A percentile compares a stretch with the other conserved stretches of the same genome.
These are phyloP conservation scores for Serrognathus titanus DNA, from an alignment of 2,888 invertebrate genomes.

Conservation along the genomic window DNA sequence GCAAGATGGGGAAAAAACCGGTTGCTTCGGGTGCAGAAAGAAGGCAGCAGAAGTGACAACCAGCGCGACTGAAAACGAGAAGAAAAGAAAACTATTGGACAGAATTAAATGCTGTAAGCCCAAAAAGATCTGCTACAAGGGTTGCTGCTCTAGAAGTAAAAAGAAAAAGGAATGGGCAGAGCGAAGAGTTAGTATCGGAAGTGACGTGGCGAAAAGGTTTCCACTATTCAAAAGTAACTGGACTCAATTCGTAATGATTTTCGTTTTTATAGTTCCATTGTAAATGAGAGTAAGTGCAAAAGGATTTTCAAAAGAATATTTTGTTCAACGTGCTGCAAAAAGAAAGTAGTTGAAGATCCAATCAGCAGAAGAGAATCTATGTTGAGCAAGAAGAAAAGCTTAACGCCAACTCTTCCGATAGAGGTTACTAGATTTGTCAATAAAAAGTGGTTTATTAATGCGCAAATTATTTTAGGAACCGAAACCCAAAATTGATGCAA, in stretches of 20 bases:
- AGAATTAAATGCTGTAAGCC: conserved; percentile 45
- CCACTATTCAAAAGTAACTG: background rate
- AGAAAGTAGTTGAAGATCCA: conserved; percentile 41
- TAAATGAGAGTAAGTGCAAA: conserved; percentile 23
- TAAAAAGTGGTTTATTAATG: background rate
- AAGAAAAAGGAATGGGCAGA: conserved; percentile 52
- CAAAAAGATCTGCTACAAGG: conserved; percentile 51
- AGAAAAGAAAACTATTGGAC: conserved; percentile 37
- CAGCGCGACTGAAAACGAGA: too few species aligned
- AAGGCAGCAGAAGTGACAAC: conserved; percentile 43
- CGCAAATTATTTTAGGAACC: conserved; percentile 57
- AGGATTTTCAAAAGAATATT: conserved; percentile 38
- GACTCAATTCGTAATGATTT: background rate
- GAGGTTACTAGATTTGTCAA: background rate
- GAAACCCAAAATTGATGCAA: conserved; percentile 70
- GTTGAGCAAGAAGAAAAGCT: conserved; percentile 64
- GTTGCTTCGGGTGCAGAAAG: conserved; percentile 52
- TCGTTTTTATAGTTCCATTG: conserved; percentile 9
- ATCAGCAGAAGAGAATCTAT: conserved; percentile 62
- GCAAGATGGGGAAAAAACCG: conserved; percentile 7
- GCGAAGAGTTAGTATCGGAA: conserved; percentile 53
- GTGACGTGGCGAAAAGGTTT: conserved; percentile 8
- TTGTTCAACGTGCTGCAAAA: conserved; percentile 31
- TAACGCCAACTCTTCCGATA: conserved; percentile 50
- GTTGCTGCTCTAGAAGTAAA: conserved; percentile 42